phyloP scores from a whole-genome alignment of 2,797 vertebrate genomes.

The Alouatta caraya region DNA sequence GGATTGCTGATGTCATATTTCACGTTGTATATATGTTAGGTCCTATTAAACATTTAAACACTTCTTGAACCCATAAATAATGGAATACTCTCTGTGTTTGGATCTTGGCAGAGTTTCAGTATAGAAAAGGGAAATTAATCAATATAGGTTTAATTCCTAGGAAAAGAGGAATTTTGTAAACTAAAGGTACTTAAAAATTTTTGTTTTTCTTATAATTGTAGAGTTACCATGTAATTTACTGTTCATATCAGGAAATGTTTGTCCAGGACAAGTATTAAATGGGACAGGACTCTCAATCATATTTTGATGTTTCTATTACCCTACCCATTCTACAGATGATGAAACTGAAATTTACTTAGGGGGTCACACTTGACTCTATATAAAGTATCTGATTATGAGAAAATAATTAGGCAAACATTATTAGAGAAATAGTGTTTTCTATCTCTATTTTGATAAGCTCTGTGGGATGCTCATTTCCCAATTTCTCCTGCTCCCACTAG shows the following conservation, averaged over 20 bases:
- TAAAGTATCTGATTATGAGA: not conserved
- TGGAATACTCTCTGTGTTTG: not conserved
- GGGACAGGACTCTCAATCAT: not conserved
- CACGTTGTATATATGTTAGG: not conserved
- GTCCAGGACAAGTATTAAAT: not conserved
- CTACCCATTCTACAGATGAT: not conserved
- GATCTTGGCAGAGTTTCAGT: not conserved
- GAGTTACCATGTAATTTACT: not conserved
- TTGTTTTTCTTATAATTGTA: not conserved
- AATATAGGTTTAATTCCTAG: not conserved
- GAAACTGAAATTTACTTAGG: not conserved
- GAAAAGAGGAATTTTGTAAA: not conserved
- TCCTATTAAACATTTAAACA: not conserved
- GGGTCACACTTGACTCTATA: not conserved
- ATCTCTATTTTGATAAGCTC: not conserved
- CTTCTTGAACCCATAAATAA: not conserved
- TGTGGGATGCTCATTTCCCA: not conserved
- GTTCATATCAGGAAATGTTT: not conserved
- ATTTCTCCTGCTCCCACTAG: accelerated
- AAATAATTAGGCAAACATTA: not conserved
- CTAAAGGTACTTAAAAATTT: not conserved
- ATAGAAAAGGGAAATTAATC: not conserved
- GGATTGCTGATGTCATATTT: not conserved
- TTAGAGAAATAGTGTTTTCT: not conserved
- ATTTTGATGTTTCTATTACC: not conserved